A percentile compares a stretch with the other conserved stretches of the same genome.
Evolutionary conservation across 1,140 invertebrate genomes (phyloP).

Genomic region (Drosophila saltans): DNA sequence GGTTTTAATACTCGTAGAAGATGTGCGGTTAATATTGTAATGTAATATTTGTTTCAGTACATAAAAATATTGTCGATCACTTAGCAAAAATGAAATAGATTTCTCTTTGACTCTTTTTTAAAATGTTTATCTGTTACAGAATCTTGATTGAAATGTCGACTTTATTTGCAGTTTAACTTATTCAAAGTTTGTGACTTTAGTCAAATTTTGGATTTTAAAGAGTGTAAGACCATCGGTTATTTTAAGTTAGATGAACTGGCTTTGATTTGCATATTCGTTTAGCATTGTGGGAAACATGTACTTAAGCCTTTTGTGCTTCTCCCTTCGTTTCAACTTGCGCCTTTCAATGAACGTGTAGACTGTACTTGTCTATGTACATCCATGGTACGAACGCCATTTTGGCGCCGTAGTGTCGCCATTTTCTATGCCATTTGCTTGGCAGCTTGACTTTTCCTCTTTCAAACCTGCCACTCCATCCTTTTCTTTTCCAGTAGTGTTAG

Average conservation of each 20-base stretch:
- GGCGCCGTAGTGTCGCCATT: conserved; percentile 64
- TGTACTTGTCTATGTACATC: background rate
- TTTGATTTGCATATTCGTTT: conserved; percentile 4
- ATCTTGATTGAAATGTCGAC: too few relatives aligned
- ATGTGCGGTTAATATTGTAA: too few relatives aligned
- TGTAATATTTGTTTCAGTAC: too few relatives aligned
- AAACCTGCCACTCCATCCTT: background rate
- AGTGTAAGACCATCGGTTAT: background rate
- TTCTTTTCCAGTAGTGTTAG: background rate
- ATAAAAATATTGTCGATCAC: too few relatives aligned
- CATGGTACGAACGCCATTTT: conserved; percentile 34
- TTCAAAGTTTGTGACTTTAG: too few relatives aligned
- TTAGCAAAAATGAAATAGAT: too few relatives aligned
- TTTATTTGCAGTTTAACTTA: too few relatives aligned
- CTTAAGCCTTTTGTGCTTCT: conserved; percentile 9
- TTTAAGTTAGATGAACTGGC: background rate
- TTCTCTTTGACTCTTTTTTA: too few relatives aligned
- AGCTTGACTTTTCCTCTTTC: conserved; percentile 12
- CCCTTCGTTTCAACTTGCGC: background rate
- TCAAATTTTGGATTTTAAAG: background rate
- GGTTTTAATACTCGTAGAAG: too few relatives aligned
- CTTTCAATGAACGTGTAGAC: too few relatives aligned
- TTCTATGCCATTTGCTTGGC: conserved; percentile 65
- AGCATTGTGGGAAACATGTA: conserved; percentile 7
- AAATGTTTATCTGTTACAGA: too few relatives aligned